A percentile compares a stretch with the other conserved stretches of the same genome.
These are phyloP conservation scores for Alcedo atthis DNA, from an alignment of 2,797 vertebrate species.

Conservation along the genomic window DNA sequence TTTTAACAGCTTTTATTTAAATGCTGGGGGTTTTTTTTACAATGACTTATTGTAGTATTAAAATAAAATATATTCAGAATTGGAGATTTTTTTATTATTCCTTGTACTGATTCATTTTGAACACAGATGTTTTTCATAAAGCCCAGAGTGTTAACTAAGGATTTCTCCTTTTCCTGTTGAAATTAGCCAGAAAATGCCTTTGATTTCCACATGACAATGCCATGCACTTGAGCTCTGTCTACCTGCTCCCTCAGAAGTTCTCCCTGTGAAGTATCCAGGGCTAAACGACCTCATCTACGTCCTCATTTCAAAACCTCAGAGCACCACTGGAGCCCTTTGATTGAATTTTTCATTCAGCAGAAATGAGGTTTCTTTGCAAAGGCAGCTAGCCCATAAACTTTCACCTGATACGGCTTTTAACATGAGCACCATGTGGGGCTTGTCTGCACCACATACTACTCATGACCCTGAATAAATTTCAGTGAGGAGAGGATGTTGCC, in stretches of 20 bases:
- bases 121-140: not conserved
- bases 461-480: rapidly evolving
- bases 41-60: not conserved
- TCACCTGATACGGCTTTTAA: not conserved
- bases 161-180: not conserved
- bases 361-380: not conserved
- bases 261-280: rapidly evolving
- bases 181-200: not conserved
- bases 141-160: not conserved
- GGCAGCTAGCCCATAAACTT: not conserved
- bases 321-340: not conserved
- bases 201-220: not conserved
- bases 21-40: conserved; percentile 1
- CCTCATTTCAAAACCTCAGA: not conserved
- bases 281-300: not conserved
- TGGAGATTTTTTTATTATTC: conserved; percentile 16
- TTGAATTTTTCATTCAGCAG: not conserved
- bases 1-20: conserved; percentile 64
- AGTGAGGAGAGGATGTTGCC: rapidly evolving
- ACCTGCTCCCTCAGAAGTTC: not conserved
- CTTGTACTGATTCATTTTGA: conserved; percentile 7
- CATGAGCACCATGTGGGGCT: rapidly evolving
- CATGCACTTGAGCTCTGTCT: not conserved
- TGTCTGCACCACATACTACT: too few relatives aligned
- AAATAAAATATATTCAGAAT: conserved; percentile 33